Evolutionary conservation across 1,140 invertebrate genomes (phyloP), one percentile per base, ranked within the genome.

Genomic region (Drosophila albomicans): DNA sequence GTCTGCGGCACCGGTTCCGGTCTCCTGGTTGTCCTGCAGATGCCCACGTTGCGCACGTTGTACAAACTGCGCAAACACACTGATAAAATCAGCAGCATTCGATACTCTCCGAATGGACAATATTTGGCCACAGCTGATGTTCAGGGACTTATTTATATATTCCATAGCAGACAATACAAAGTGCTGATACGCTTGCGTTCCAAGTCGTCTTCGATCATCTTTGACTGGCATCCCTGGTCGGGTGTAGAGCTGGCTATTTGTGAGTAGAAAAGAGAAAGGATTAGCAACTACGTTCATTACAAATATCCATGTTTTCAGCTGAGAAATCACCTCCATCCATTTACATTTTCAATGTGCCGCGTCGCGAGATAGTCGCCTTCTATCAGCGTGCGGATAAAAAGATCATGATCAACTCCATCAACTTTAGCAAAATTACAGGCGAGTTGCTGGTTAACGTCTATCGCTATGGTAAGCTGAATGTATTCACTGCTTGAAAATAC

Each of bases 201-300:
- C 65, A 72, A 51, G 20, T 58, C 68, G 0, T 43, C 51, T 1
- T 20, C 35, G n/a, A 64, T 81, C 11, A 13, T 75, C 10, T 87
- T 92, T 8, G 91, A 92, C 48, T 92, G 91, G 91, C 91, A 92
- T 75, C 91, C 91, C 3, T 92, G 91, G 91, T 86, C 86, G 1
- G 76, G 74, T 5, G 77, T 72, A 7, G 91, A 92, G 30, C 64
- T 92, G 43, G 82, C 74, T 1, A 72, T 92, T 45, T 80, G 91
- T 92, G 74, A 82, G 86, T 66, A 11, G 1, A 0, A 10, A 1
- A 8, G 13, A n/a, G 8, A 1, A 6, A 43, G 11, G 5, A 11
- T n/a, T 11, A 11, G 16, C 7, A 49, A 1, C 48, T 5, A 4
- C 8, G 1, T 7, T 32, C 1, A 35, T 32, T 32, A 7, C 1